phyloP scores from a whole-genome alignment of 2,888 invertebrate species.

The Philereme transversata region DNA sequence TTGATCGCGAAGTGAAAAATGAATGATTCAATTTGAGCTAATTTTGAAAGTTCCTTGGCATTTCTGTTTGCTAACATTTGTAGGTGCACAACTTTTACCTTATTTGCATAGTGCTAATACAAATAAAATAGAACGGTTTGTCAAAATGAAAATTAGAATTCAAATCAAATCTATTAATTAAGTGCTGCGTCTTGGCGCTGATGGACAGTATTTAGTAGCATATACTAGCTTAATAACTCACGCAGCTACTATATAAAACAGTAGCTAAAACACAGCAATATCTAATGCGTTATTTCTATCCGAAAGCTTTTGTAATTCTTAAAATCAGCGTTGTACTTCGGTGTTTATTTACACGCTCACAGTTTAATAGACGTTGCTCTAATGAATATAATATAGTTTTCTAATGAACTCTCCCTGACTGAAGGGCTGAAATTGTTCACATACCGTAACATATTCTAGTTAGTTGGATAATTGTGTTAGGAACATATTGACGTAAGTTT shows the following conservation, averaged over 20 bases:
- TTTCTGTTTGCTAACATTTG: neutral
- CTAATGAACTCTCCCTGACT: constrained; percentile 34
- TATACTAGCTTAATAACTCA: no score
- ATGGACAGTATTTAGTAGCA: no score
- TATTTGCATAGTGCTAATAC: no score
- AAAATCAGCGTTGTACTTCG: constrained; percentile 16
- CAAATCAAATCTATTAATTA: no score
- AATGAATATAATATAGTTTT: constrained; percentile 29
- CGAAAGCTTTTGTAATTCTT: constrained; percentile 5
- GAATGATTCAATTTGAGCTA: neutral
- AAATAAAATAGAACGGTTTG: no score
- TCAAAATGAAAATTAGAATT: no score
- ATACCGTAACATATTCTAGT: constrained; percentile 9
- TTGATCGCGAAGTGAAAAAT: neutral
- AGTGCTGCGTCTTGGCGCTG: no score
- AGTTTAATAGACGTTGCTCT: constrained; percentile 22
- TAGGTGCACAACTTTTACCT: no score
- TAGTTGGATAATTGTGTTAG: constrained; percentile 7
- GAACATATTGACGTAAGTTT: neutral
- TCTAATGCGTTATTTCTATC: constrained; percentile 1
- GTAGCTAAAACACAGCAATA: neutral
- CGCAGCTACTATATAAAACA: no score
- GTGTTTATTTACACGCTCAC: constrained; percentile 21
- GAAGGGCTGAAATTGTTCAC: constrained; percentile 21
- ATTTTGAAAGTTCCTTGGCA: neutral